These are phyloP conservation scores for Esox lucius DNA, from an alignment of 2,797 vertebrate species.

Conservation along the genomic window DNA sequence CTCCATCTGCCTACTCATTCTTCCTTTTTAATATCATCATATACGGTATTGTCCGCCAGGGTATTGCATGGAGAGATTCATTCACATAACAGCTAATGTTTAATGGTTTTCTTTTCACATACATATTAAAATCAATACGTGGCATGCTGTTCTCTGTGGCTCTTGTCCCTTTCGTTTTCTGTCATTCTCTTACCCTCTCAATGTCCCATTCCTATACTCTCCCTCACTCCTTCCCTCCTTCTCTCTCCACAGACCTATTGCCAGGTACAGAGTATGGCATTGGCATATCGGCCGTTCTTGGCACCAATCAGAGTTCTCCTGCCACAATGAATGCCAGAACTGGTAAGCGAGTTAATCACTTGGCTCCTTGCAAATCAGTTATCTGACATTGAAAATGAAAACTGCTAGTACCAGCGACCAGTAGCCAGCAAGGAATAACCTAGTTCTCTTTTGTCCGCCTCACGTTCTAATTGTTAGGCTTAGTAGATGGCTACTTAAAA, in stretches of 20 bases:
- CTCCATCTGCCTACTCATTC: constrained; percentile 21
- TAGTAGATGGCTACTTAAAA: neutral
- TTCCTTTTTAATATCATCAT: constrained; percentile 6
- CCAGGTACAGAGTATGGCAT: constrained; percentile 97
- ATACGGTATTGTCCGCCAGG: neutral
- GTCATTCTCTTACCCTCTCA: neutral
- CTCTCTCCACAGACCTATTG: constrained; percentile 79
- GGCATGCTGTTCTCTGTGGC: neutral
- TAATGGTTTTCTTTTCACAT: constrained; percentile 15
- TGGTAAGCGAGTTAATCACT: constrained; percentile 72
- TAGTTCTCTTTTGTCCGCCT: neutral
- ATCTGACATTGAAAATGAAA: neutral
- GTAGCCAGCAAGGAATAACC: neutral
- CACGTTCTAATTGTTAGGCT: neutral
- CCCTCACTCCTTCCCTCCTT: constrained; percentile 11
- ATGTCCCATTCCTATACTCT: neutral
- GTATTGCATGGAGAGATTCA: neutral
- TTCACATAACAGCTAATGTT: constrained; percentile 15
- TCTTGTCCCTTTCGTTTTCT: neutral
- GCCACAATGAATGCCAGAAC: constrained; percentile 97
- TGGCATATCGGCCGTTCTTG: constrained; percentile 89
- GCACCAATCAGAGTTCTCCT: constrained; percentile 87
- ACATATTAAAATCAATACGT: neutral
- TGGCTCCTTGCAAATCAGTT: neutral
- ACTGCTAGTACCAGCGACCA: neutral